Conservation (phyloP, 2,888 invertebrate species). For the Acanthosoma haemorrhoidale region DNA sequence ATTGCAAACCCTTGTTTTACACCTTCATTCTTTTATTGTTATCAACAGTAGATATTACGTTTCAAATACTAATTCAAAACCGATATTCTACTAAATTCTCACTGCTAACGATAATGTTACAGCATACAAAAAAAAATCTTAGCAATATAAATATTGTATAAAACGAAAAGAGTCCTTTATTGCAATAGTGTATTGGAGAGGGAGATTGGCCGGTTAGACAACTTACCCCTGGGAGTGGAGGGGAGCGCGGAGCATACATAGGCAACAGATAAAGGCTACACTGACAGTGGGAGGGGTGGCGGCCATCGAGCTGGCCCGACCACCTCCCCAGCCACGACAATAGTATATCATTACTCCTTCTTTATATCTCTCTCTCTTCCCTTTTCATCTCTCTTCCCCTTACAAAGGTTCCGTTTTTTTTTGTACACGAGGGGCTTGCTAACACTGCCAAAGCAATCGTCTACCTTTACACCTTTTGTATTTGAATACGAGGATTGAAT, state of each 20-base stretch:
- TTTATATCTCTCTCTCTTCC: neutral
- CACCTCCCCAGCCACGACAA: neutral
- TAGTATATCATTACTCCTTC: conserved; percentile 10
- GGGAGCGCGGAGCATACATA: neutral
- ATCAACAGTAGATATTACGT: no score
- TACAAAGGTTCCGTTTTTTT: neutral
- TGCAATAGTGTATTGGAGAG: no score
- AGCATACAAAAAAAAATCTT: no score
- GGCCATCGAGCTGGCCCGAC: neutral
- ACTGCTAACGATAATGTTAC: no score
- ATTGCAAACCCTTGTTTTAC: no score
- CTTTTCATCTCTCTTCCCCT: neutral
- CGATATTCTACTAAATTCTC: no score
- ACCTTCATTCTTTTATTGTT: no score
- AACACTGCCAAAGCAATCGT: neutral
- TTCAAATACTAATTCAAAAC: no score
- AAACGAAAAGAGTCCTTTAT: no score
- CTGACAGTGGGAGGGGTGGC: conserved; percentile 5
- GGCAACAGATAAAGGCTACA: conserved; percentile 3
- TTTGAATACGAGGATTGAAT: conserved; percentile 19
- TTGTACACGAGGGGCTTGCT: neutral
- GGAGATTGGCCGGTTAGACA: no score
- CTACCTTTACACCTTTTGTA: conserved; percentile 17
- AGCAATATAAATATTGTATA: no score
- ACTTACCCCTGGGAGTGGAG: neutral